Evolutionary conservation across 2,888 invertebrate species (phyloP), one percentile per base, ranked within the genome.

Genomic region (Pomacea canaliculata): DNA sequence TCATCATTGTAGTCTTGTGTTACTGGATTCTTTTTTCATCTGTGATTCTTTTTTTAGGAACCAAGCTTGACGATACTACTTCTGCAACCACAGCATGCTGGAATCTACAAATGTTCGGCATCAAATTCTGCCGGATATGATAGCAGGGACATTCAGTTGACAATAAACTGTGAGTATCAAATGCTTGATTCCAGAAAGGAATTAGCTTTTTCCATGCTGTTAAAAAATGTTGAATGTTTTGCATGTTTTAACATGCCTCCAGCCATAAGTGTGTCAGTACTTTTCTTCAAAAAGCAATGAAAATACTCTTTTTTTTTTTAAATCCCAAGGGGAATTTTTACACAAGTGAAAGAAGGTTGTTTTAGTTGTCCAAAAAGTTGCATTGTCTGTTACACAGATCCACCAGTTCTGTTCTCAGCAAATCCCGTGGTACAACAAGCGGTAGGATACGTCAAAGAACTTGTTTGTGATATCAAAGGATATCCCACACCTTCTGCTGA

Each of bases 41-140:
- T 56, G 51, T 56, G 16, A 56, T 13, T 56, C 51, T 16, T 46
- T 78, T 83, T 0, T 59, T 79, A 86, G 86, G 79, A 83, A 1
- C 82, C 83, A 27, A 63, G 71, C 10, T 75, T 88, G 49, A 70
- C 76, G 5, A 83, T 88, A 49, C 76, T 78, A 3, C 63, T 65
- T 37, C 82, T 83, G 9, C 73, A 77, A 23, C 78, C 83, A 49
- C 80, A 83, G 48, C 81, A 87, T 75, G 81, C 83, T 66, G 88
- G 88, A 8, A 79, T 81, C 10, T 88, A 87, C 79, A 85, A 85
- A 66, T 88, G 88, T 80, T 80, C 80, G 10, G 86, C 87, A 27
- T 67, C 71, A 56, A 88, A 88, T 71, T 81, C 80, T n/a, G 86
- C 86, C 18, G 88, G 88, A 12, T 69, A 67, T 60, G 86, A 86